Evolutionary conservation across 2,113 vertebrate genomes (phyloP), one percentile per base, ranked within the genome.

Genomic region (Ovibos moschatus): DNA sequence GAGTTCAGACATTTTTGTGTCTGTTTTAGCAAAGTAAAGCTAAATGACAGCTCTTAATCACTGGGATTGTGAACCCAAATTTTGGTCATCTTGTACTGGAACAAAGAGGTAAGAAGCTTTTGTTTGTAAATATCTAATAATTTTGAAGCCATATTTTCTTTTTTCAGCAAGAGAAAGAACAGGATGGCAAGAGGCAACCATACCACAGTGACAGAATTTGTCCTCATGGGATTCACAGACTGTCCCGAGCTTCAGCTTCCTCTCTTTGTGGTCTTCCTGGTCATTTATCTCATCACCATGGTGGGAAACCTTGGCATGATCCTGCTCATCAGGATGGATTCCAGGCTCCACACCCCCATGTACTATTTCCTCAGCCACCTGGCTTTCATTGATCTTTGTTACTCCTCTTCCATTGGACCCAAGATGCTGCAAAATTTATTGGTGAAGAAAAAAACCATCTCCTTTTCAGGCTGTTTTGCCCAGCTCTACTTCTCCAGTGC

Each of bases 331-430:
- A 95, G 89, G 57, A 78, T 87, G 3, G 94, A 97, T 47, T 89
- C 53, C 0, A 85, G 88, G 27, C 95, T 98, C 51, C 98, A 98
- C 82, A 97, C 96, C 0, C 98, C 98, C 51, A 98, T 98, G 98
- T 98, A 98, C 89, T 98, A 98, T 87, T 98, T 98, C 43, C 98
- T 98, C 43, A 89, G 98, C 55, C 97, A 98, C 53, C 86, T 98
- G 58, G 97, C 98, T 11, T 98, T 98, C 94, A 89, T 98, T 43
- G 98, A 98, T 91, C 21, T 98, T 30, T 98, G 98, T 86, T 98
- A 98, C 43, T 97, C 98, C 27, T 98, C 98, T 81, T 97, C 97
- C 15, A 98, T 97, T 91, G 96, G 96, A 25, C 98, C 98, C 78
- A 98, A 98, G 89, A 98, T 98, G 97, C 93, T 98, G 43, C 96